A percentile compares a stretch with the other conserved stretches of the same genome.
These are phyloP conservation scores for Saturnia pavonia DNA, from an alignment of 2,888 invertebrate species.

Conservation along the genomic window DNA sequence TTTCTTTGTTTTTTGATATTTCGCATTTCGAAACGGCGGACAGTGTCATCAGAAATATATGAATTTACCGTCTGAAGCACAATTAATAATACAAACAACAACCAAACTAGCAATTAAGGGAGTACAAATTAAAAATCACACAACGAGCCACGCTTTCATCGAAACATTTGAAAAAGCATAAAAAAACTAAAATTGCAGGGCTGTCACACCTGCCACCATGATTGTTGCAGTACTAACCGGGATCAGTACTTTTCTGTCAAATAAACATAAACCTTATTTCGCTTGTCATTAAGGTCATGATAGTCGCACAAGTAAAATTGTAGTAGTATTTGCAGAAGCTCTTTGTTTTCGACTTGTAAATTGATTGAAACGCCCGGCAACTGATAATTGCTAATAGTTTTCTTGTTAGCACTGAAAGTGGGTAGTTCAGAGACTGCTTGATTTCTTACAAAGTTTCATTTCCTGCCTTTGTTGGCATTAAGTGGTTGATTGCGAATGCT, in stretches of 20 bases:
- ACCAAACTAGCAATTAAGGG: conserved; percentile 34
- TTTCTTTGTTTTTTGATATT: not conserved
- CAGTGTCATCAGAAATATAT: not conserved
- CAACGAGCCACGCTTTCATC: conserved; percentile 26
- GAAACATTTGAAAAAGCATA: conserved; percentile 37
- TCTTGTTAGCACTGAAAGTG: conserved; percentile 67
- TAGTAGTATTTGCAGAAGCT: conserved; percentile 51
- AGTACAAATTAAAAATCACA: conserved; percentile 37
- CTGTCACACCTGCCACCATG: conserved; percentile 55
- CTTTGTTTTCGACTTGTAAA: conserved; percentile 69
- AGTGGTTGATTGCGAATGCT: conserved; percentile 49
- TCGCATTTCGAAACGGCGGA: not conserved
- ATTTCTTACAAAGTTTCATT: conserved; percentile 57
- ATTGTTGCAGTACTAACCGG: conserved; percentile 37
- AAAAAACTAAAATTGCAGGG: conserved; percentile 54
- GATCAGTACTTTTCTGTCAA: conserved; percentile 4
- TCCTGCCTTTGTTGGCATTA: conserved; percentile 43
- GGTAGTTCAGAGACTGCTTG: conserved; percentile 59
- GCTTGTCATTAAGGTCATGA: conserved; percentile 21
- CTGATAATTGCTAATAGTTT: conserved; percentile 78
- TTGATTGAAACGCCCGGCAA: conserved; percentile 71
- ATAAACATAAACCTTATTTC: conserved; percentile 32
- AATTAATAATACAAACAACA: conserved; percentile 29
- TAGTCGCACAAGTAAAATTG: conserved; percentile 27
- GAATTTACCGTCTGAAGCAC: conserved; percentile 13